phyloP scores from a whole-genome alignment of 2,113 vertebrate species.

The Apodemus sylvaticus region DNA sequence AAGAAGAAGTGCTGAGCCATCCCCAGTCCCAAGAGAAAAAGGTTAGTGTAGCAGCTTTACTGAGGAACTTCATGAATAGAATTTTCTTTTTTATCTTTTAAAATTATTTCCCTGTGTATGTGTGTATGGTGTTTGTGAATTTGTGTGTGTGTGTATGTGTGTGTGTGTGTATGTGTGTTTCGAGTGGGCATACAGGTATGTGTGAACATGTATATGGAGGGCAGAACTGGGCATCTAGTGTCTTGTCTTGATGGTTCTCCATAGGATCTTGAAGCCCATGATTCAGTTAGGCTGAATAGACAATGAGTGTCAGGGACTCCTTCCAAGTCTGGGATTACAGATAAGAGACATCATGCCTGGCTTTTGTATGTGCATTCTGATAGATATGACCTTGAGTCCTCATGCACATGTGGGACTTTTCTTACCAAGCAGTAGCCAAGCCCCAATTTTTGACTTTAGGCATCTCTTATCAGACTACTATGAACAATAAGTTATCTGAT shows the following conservation, averaged over 20 bases:
- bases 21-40: not conserved
- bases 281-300: not conserved
- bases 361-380: not conserved
- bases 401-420: no score
- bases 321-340: not conserved
- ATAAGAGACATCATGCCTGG: not conserved
- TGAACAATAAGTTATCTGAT: not conserved
- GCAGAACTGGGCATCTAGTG: not conserved
- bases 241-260: not conserved
- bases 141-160: not conserved
- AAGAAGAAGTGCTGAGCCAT: not conserved
- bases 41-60: fast-evolving
- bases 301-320: no score
- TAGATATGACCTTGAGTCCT: not conserved
- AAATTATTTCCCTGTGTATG: not conserved
- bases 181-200: not conserved
- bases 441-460: not conserved
- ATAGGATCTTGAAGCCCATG: not conserved
- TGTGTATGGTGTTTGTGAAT: not conserved
- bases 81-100: not conserved
- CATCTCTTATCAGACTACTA: not conserved
- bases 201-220: not conserved
- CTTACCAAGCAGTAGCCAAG: not conserved
- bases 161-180: not conserved
- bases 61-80: no score